Percentiles rank a stretch among this genome's conserved stretches.
Conservation (phyloP, 2,888 invertebrate species). For the Dusona sp. region DNA sequence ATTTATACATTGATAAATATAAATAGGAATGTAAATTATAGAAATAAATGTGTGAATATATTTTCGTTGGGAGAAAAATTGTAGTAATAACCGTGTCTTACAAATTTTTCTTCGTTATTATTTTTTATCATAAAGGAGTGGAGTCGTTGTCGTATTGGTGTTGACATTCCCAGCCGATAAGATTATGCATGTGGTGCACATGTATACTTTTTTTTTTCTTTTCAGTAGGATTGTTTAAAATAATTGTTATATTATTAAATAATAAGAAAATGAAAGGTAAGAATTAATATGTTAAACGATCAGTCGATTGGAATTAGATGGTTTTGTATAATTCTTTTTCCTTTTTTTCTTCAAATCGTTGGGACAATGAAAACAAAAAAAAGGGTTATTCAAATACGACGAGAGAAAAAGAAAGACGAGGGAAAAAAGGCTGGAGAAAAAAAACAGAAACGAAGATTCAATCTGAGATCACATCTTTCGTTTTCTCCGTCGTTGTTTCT, state of each 20-base stretch:
- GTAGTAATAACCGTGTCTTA: not conserved
- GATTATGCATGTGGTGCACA: not conserved
- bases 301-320: no score
- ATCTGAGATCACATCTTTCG: slow-evolving; percentile 37
- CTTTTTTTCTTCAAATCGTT: not conserved
- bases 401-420: not conserved
- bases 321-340: not conserved
- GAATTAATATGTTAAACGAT: no score
- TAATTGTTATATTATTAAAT: not conserved
- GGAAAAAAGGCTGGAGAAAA: not conserved
- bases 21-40: not conserved
- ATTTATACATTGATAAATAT: not conserved
- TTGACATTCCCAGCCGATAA: slow-evolving; percentile 17
- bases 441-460: not conserved
- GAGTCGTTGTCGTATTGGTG: not conserved
- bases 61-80: not conserved
- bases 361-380: not conserved
- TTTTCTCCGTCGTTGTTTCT: slow-evolving; percentile 39
- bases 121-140: not conserved
- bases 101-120: not conserved
- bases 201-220: not conserved
- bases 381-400: not conserved
- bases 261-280: not conserved
- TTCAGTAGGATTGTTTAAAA: not conserved
- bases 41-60: not conserved